These are phyloP conservation scores for Epistrophe eligans DNA, from an alignment of 2,888 invertebrate genomes.

Conservation along the genomic window DNA sequence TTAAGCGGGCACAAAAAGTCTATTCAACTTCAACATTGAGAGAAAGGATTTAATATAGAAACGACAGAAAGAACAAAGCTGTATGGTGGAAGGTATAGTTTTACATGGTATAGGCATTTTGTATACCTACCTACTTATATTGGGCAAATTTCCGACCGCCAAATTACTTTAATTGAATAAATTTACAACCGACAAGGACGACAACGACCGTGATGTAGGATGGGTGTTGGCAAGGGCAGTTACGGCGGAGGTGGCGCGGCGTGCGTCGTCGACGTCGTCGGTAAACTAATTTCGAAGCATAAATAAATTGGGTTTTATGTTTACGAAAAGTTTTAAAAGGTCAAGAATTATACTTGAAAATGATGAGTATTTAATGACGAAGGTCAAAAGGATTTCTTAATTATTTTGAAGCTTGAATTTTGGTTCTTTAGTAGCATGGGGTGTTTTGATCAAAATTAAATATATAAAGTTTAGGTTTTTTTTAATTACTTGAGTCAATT, in stretches of 20 bases:
- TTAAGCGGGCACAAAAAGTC: conserved; percentile 6
- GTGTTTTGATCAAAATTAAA: neutral
- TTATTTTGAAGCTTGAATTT: neutral
- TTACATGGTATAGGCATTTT: neutral
- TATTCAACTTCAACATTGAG: conserved; percentile 24
- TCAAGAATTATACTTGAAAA: conserved; percentile 10
- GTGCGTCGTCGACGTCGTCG: no score
- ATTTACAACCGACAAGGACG: conserved; percentile 12
- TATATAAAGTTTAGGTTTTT: no score
- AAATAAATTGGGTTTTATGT: conserved; percentile 2
- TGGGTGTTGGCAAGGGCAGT: neutral
- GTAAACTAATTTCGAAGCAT: neutral
- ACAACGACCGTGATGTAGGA: neutral
- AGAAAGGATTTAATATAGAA: conserved; percentile 48
- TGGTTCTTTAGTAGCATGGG: neutral
- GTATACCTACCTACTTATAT: neutral
- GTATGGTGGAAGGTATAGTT: neutral
- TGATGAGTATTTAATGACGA: conserved; percentile 26
- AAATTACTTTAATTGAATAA: conserved; percentile 58
- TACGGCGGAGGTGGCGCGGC: neutral
- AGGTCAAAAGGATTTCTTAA: conserved; percentile 4
- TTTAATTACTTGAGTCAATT: no score
- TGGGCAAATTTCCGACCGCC: conserved; percentile 31
- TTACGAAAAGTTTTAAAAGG: conserved; percentile 5
- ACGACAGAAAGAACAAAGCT: conserved; percentile 28